These are phyloP conservation scores for Monochamus alternatus DNA, from an alignment of 2,888 invertebrate species.

Conservation along the genomic window DNA sequence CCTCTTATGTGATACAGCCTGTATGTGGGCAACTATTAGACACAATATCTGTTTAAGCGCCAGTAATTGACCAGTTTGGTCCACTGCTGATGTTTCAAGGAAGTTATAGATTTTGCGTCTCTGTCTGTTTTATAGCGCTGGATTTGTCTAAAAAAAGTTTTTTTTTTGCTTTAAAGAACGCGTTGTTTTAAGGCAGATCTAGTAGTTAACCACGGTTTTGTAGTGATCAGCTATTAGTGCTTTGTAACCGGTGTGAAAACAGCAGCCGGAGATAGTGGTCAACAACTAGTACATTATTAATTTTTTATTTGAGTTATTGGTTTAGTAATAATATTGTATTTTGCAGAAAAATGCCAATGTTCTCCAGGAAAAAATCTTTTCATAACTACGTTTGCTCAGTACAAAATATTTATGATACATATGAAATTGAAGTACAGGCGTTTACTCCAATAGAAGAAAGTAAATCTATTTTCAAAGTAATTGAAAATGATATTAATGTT, in stretches of 20 bases:
- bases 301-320: no score
- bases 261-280: no score
- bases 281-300: slow-evolving; percentile 30
- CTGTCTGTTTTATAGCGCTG: slow-evolving; percentile 25
- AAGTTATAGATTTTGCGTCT: slow-evolving; percentile 18
- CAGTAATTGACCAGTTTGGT: slow-evolving; percentile 31
- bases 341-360: slow-evolving; percentile 23
- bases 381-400: slow-evolving; percentile 34
- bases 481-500: slow-evolving; percentile 30
- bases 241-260: no score
- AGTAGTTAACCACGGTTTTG: slow-evolving; percentile 29
- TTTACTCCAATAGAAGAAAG: slow-evolving; percentile 24
- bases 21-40: no score
- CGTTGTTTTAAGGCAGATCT: slow-evolving; percentile 26
- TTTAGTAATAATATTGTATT: slow-evolving; percentile 15
- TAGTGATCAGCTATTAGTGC: slow-evolving; percentile 29
- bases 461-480: slow-evolving; percentile 25
- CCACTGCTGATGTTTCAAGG: slow-evolving; percentile 30
- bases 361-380: no score
- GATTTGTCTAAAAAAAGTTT: slow-evolving; percentile 5
- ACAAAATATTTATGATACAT: slow-evolving; percentile 28
- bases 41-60: not conserved
- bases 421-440: slow-evolving; percentile 32
- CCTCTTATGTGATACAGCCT: no score
- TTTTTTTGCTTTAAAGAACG: slow-evolving; percentile 9